Conservation (phyloP, 2,888 invertebrate species). For the Nomada lathburiana region DNA sequence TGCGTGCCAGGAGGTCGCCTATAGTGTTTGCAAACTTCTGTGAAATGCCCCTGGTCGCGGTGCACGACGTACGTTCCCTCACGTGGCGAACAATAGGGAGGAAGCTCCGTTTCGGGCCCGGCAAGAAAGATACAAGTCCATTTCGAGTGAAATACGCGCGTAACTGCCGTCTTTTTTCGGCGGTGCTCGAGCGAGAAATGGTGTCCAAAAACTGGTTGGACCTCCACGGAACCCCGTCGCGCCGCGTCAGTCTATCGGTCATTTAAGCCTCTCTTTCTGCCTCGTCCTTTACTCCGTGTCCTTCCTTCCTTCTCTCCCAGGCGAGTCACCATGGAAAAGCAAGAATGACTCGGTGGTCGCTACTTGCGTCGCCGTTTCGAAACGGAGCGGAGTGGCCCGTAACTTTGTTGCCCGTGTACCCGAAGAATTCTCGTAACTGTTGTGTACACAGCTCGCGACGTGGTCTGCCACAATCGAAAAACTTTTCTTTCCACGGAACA, state of each 20-base stretch:
- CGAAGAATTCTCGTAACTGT: constrained; percentile 37
- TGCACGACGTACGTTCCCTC: constrained; percentile 39
- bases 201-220: constrained; percentile 59
- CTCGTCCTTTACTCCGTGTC: constrained; percentile 14
- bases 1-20: constrained; percentile 15
- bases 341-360: constrained; percentile 49
- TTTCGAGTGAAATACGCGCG: constrained; percentile 60
- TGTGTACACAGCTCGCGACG: neutral
- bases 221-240: constrained; percentile 50
- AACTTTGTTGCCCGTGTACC: constrained; percentile 30
- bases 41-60: constrained; percentile 26
- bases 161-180: constrained; percentile 57
- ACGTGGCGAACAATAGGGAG: constrained; percentile 68
- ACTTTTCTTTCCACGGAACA: constrained; percentile 5
- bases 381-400: constrained; percentile 24
- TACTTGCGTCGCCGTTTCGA: constrained; percentile 50
- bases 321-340: neutral
- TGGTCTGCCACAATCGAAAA: neutral
- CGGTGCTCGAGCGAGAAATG: constrained; percentile 36
- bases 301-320: neutral
- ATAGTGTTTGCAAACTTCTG: constrained; percentile 74
- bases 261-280: constrained; percentile 35
- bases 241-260: constrained; percentile 61
- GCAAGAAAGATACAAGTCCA: constrained; percentile 60
- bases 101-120: constrained; percentile 54